These are phyloP conservation scores for Patagioenas fasciata DNA, from an alignment of 2,113 vertebrate genomes.

Conservation along the genomic window DNA sequence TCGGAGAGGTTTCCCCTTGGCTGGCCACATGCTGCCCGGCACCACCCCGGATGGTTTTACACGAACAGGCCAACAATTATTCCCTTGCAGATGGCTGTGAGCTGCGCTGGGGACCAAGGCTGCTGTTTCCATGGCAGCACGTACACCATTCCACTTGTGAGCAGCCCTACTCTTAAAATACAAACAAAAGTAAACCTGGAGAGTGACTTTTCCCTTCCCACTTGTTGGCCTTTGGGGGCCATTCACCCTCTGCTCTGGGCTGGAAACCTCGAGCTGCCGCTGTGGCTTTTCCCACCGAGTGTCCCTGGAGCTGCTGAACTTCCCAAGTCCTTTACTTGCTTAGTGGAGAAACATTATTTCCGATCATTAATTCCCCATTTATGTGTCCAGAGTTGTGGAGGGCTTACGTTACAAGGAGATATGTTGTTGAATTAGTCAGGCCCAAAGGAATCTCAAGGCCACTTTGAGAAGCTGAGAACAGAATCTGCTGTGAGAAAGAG, in stretches of 20 bases:
- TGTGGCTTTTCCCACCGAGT: background rate
- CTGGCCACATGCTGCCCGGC: fast-evolving
- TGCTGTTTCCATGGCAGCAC: slow-evolving; percentile 52
- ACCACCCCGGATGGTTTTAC: background rate
- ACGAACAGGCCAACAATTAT: background rate
- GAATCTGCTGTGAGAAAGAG: too few species aligned
- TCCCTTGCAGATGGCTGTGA: background rate
- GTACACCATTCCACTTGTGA: background rate
- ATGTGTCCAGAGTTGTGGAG: background rate
- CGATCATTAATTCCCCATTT: background rate
- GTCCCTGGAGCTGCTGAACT: background rate
- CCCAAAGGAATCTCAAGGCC: too few species aligned
- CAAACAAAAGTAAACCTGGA: background rate
- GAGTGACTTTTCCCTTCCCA: background rate
- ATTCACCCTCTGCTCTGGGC: background rate
- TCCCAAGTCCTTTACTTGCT: background rate
- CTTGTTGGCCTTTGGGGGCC: background rate
- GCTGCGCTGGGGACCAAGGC: background rate
- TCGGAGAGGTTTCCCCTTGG: background rate
- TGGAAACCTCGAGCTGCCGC: background rate
- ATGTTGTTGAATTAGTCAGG: too few species aligned
- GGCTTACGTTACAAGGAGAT: too few species aligned
- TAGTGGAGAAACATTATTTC: background rate
- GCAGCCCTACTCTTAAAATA: background rate
- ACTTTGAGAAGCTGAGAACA: too few species aligned